Evolutionary conservation across 2,888 invertebrate species (phyloP), one percentile per base, ranked within the genome.

Genomic region (Zygogramma bicolorata): DNA sequence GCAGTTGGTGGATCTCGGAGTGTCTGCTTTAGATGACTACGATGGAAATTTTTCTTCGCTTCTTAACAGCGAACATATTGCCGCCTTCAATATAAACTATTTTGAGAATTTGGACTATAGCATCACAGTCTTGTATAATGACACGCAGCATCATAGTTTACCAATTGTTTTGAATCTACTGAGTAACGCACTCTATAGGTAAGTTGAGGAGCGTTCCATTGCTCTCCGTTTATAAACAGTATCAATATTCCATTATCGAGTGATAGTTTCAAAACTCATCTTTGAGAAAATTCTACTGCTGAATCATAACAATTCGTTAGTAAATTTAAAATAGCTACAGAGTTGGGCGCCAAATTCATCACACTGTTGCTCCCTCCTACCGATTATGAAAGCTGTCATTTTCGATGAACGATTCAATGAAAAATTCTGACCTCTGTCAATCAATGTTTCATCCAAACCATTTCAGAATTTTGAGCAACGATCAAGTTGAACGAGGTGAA

Each of bases 111-210:
- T 90, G 0, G 89, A 89, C 71, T 89, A 91, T 66, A 90, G 89
- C 74, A 87, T 93, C 20, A 90, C 91, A 78, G 88, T 92, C 42
- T 90, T 92, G 75, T 94, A 94, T 86, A 96, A 96, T 84, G 94
- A 94, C 82, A 94, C 95, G 0, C 92, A 91, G 81, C 91, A 93
- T 61, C 95, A 95, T 84, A 92, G 94, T 74, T 87, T 95, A 79
- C 95, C 95, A 2, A 91, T 94, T 73, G 88, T 94, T 46, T 86
- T 94, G 59, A 94, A 94, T 86, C 87, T 93, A 67, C 87, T 94
- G 78, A 92, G 91, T 79, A 94, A 94, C 84, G 90, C 91, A 63
- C 88, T 93, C 78, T 91, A 92, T 84, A 92, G 91, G 93, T 93
- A 84, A 88, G 85, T 74, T n/a, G 25, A 53, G 10, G 10, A 1